Percentiles rank a stretch among this genome's conserved stretches.
These are phyloP conservation scores for Monoplex corrugatus DNA, from an alignment of 2,888 invertebrate genomes.

Conservation along the genomic window DNA sequence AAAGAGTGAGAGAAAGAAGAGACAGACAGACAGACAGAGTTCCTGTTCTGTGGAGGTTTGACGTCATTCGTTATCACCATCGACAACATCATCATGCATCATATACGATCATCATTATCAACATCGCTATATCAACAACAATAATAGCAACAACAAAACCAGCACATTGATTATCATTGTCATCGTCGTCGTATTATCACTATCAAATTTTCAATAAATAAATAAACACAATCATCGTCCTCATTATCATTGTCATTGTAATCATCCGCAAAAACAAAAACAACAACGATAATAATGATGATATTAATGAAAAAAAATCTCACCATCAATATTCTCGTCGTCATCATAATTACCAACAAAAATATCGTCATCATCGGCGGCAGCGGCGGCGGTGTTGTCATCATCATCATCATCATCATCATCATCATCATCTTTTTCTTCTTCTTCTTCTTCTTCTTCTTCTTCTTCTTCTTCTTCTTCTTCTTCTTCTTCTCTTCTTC, in stretches of 20 bases:
- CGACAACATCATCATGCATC: no score
- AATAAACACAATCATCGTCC: neutral
- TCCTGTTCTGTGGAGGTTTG: no score
- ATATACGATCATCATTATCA: no score
- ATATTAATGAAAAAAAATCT: neutral
- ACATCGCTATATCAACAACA: no score
- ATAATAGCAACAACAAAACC: no score
- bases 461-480: neutral
- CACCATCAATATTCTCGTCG: no score
- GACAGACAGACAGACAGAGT: neutral
- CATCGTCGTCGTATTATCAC: neutral
- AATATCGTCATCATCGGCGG: no score
- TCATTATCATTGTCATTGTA: neutral
- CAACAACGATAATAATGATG: neutral
- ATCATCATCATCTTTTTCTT: neutral
- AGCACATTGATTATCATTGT: neutral
- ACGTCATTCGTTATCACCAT: no score
- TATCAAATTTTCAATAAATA: no score
- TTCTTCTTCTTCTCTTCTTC: neutral
- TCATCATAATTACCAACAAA: no score
- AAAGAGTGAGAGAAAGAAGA: neutral
- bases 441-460: neutral
- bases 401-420: no score
- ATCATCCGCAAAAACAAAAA: neutral
- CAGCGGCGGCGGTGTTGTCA: no score